These are phyloP conservation scores for Sebastolobus altivelis DNA, from an alignment of 2,797 vertebrate species.

Conservation along the genomic window DNA sequence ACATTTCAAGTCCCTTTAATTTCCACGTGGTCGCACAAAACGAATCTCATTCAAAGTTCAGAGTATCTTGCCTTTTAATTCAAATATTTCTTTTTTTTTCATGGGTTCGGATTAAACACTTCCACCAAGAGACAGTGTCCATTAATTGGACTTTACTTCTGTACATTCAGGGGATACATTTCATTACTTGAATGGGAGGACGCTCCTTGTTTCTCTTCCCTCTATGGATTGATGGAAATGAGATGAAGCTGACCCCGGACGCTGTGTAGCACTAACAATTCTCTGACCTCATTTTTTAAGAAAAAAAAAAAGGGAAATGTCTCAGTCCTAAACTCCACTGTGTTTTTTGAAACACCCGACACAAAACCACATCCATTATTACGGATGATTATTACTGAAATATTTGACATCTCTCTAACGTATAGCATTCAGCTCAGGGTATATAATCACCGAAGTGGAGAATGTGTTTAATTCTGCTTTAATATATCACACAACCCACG, in stretches of 20 bases:
- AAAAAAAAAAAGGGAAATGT: constrained; percentile 51
- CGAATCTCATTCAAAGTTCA: constrained; percentile 34
- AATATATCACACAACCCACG: constrained; percentile 16
- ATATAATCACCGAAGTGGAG: constrained; percentile 49
- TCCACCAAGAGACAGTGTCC: constrained; percentile 66
- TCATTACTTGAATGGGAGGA: constrained; percentile 70
- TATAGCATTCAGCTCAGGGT: constrained; percentile 32
- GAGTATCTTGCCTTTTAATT: constrained; percentile 51
- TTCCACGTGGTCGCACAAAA: constrained; percentile 47
- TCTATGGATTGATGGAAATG: constrained; percentile 71
- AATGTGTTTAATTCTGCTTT: constrained; percentile 51
- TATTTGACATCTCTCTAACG: constrained; percentile 52
- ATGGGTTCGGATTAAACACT: constrained; percentile 56
- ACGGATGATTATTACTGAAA: constrained; percentile 47
- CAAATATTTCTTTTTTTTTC: constrained; percentile 28
- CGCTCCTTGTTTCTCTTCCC: constrained; percentile 56
- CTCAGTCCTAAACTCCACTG: constrained; percentile 21
- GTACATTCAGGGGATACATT: constrained; percentile 59
- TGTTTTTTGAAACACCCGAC: constrained; percentile 39
- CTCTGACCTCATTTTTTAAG: constrained; percentile 73
- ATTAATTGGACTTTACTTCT: constrained; percentile 71
- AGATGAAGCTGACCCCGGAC: constrained; percentile 71
- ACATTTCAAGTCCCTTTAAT: constrained; percentile 63
- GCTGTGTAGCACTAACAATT: constrained; percentile 57
- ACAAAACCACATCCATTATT: constrained; percentile 46